Evolutionary conservation across 2,113 vertebrate species (phyloP), one percentile per base, ranked within the genome.

Genomic region (Nycticorax nycticorax): DNA sequence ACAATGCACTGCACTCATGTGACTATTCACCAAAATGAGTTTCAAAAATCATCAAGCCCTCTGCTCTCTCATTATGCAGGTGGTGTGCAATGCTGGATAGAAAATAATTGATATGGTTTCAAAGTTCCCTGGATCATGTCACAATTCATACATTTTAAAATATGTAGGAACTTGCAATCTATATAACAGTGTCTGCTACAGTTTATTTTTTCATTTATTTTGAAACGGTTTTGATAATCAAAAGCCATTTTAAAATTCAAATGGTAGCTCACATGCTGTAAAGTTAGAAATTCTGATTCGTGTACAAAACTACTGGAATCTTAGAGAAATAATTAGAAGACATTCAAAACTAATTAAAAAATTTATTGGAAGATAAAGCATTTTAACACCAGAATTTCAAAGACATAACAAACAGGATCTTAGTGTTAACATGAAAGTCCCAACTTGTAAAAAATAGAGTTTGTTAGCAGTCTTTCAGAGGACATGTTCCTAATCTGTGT

Each of bases 11-110:
- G 35, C 39, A 52, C 19, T 94, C 52, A 52, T 75, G 59, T 68
- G 27, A 41, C 69, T 80, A 27, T 73, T 81, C 78, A 68, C 62
- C 0, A 1, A 94, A 97, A 92, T 0, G 20, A 89, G 52, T 89
- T 95, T 93, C 32, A 72, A 87, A 95, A 96, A 88, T 67, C 86
- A 91, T 60, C 73, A 85, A 64, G 60, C 79, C 69, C 74, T 87
- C 57, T 71, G 26, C 48, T 91, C 66, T 86, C 55, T 96, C 82
- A 87, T 68, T 86, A 95, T 93, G 89, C 96, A 95, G 77, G 72
- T 80, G 47, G 89, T 71, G 18, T 96, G 53, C 74, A 68, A 81
- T 75, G 73, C 48, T 88, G 97, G 79, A 94, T 91, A 81, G 67
- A 93, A 75, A 96, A 92, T 94, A 96, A 91, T 52, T 89, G 77